Evolutionary conservation across 1,140 invertebrate genomes (phyloP).

Genomic region (Scaptomyza montana): DNA sequence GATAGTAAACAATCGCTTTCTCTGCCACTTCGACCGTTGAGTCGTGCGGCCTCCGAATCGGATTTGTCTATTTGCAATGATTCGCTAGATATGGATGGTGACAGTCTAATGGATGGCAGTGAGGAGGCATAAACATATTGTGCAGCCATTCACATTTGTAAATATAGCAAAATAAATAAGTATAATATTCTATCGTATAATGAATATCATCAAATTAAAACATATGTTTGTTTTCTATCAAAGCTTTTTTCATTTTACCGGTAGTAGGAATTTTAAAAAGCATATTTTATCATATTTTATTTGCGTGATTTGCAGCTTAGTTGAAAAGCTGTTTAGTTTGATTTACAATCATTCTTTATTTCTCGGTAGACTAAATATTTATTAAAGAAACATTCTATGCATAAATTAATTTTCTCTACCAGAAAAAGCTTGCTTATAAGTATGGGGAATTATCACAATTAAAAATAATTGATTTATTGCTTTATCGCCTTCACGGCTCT

Average conservation of each 20-base stretch:
- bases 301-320: too few species aligned
- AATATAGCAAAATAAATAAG: slow-evolving; percentile 70
- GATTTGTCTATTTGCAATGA: slow-evolving; percentile 83
- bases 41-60: slow-evolving; percentile 70
- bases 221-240: background rate
- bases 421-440: background rate
- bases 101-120: slow-evolving; percentile 76
- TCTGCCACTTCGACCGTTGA: slow-evolving; percentile 53
- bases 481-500: slow-evolving; percentile 34
- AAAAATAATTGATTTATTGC: slow-evolving; percentile 26
- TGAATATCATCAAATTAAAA: background rate
- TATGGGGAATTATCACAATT: slow-evolving; percentile 33
- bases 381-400: slow-evolving; percentile 3
- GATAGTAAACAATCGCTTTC: slow-evolving; percentile 73
- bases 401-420: slow-evolving; percentile 1
- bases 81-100: slow-evolving; percentile 69
- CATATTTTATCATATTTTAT: too few species aligned
- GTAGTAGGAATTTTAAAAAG: too few species aligned
- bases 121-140: slow-evolving; percentile 66
- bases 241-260: too few species aligned
- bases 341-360: too few species aligned
- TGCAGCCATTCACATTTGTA: slow-evolving; percentile 47
- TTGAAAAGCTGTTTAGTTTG: background rate
- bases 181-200: slow-evolving; percentile 37
- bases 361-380: too few species aligned